Evolutionary conservation across 2,797 vertebrate species (phyloP).

Genomic region (Sarcoramphus papa): DNA sequence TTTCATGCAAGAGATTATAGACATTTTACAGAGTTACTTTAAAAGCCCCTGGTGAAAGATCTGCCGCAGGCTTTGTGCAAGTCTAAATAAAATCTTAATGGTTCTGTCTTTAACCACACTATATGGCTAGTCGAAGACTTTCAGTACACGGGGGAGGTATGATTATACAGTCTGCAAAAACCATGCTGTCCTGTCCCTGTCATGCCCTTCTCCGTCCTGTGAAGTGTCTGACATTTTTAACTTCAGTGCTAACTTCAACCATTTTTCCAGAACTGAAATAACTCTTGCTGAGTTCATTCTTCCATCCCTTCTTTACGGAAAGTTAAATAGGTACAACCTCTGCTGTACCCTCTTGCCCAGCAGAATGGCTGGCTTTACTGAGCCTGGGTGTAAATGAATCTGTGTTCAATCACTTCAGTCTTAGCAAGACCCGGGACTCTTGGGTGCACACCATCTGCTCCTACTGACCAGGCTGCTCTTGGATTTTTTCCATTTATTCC

Average conservation of each 20-base stretch:
- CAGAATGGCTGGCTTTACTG: not conserved
- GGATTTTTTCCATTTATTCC: conserved; percentile 1
- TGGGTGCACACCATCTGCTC: conserved; percentile 46
- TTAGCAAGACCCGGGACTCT: not conserved
- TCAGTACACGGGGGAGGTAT: not conserved
- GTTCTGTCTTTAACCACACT: not conserved
- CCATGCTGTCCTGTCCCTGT: not conserved
- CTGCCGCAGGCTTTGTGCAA: not conserved
- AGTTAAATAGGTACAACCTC: not conserved
- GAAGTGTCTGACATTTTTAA: not conserved
- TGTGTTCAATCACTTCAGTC: not conserved
- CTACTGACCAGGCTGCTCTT: not conserved
- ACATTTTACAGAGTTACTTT: not conserved
- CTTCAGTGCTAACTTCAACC: not conserved
- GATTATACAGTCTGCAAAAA: not conserved
- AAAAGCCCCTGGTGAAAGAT: not conserved
- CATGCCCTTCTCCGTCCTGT: not conserved
- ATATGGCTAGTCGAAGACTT: not conserved
- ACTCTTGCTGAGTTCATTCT: not conserved
- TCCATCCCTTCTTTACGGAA: not conserved
- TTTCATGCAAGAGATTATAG: not conserved
- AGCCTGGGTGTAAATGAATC: not conserved
- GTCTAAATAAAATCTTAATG: not conserved
- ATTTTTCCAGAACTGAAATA: not conserved
- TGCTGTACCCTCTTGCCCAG: not conserved